Conservation (phyloP, 2,888 invertebrate species). For the Pinctada fucata region DNA sequence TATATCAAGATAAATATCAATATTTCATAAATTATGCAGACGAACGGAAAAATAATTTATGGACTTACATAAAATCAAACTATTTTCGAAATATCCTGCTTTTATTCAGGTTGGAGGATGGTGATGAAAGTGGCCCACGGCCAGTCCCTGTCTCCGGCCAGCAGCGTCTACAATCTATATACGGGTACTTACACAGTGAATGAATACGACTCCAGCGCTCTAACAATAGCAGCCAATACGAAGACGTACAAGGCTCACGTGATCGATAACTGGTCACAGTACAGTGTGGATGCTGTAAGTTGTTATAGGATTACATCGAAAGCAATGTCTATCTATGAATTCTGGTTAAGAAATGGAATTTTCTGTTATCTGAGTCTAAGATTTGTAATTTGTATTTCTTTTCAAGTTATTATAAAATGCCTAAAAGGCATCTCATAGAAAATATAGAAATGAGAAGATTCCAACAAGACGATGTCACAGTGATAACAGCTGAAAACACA, state of each 20-base stretch:
- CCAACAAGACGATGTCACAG: no score
- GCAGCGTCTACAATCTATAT: conserved; percentile 46
- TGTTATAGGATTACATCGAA: background rate
- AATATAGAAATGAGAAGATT: no score
- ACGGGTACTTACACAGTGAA: conserved; percentile 45
- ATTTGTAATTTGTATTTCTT: no score
- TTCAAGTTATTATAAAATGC: no score
- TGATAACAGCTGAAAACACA: no score
- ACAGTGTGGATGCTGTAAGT: conserved; percentile 51
- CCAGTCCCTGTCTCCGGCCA: conserved; percentile 33
- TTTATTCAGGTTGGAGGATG: conserved; percentile 49
- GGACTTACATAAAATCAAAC: no score
- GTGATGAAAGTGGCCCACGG: conserved; percentile 51
- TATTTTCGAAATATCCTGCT: background rate
- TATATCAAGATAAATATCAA: no score
- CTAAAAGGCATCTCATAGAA: no score
- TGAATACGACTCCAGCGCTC: conserved; percentile 42
- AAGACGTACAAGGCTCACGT: conserved; percentile 47
- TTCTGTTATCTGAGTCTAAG: no score
- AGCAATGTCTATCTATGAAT: no score
- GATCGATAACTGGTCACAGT: conserved; percentile 47
- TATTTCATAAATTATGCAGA: no score
- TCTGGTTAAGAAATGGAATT: background rate
- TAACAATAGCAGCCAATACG: conserved; percentile 34
- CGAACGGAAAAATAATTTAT: no score